These are phyloP conservation scores for Acropora tenuis DNA, from an alignment of 64 coral and sea anemone species.

Conservation along the genomic window DNA sequence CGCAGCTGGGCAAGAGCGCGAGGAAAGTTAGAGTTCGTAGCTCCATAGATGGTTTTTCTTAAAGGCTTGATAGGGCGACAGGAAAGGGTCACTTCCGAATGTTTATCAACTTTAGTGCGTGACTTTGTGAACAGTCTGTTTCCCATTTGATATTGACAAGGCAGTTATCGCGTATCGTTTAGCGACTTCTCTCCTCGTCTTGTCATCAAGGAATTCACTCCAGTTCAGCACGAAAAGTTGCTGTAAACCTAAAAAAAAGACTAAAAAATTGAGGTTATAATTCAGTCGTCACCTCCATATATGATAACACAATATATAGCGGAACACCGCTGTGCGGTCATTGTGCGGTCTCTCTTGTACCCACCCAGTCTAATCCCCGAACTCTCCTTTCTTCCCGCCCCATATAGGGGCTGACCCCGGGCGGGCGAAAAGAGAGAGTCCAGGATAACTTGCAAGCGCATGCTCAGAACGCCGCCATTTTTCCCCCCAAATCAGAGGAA, in stretches of 20 bases:
- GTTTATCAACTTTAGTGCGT: slow-evolving; percentile 56
- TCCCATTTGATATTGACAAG: slow-evolving; percentile 63
- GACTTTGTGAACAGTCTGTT: slow-evolving; percentile 77
- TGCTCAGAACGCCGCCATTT: too few species aligned
- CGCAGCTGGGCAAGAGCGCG: not conserved
- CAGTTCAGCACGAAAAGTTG: not conserved
- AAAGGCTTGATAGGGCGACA: slow-evolving; percentile 71
- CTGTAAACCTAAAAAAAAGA: too few species aligned
- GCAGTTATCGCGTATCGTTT: not conserved
- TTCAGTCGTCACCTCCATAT: too few species aligned
- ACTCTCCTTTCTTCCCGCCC: too few species aligned
- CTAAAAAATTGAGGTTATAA: too few species aligned
- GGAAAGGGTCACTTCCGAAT: slow-evolving; percentile 53
- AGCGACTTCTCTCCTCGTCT: not conserved
- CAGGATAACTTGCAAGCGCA: too few species aligned
- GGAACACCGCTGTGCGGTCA: slow-evolving; percentile 23
- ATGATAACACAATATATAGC: too few species aligned
- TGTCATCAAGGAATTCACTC: not conserved
- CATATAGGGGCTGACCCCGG: too few species aligned
- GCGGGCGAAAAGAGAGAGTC: too few species aligned
- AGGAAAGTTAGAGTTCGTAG: slow-evolving; percentile 33
- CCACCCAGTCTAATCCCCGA: too few species aligned
- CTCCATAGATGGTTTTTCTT: slow-evolving; percentile 6
- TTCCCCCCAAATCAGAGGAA: too few species aligned
- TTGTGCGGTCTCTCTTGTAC: too few species aligned